phyloP scores from a whole-genome alignment of 2,888 invertebrate species.

The Nomada fucata region DNA sequence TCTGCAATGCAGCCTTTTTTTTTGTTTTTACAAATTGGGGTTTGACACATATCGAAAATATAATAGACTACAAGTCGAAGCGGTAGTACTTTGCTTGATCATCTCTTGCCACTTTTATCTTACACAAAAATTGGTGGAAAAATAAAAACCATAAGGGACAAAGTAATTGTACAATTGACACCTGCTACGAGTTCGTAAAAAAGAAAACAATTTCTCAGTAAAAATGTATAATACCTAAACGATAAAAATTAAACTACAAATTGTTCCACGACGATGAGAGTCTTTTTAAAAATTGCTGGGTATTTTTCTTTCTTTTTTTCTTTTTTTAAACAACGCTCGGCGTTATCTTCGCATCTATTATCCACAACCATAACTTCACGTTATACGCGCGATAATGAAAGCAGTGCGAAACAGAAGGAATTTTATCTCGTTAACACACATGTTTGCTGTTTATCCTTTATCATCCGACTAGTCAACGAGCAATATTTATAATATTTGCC shows the following conservation, averaged over 20 bases:
- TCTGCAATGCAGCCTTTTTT: not conserved
- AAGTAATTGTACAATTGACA: not conserved
- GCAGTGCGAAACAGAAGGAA: not conserved
- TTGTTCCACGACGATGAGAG: not conserved
- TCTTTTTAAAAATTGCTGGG: not conserved
- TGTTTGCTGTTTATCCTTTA: slow-evolving; percentile 1
- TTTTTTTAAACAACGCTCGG: no score
- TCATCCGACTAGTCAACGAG: not conserved
- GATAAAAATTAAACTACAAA: slow-evolving; percentile 8
- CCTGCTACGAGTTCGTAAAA: not conserved
- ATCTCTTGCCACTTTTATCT: no score
- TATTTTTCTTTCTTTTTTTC: not conserved
- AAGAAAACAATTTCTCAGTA: not conserved
- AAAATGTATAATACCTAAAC: slow-evolving; percentile 11
- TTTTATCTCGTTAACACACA: slow-evolving; percentile 5
- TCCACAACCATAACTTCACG: not conserved
- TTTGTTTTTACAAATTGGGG: slow-evolving; percentile 20
- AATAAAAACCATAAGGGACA: not conserved
- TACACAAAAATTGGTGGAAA: no score
- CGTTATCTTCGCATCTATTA: not conserved
- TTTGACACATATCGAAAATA: slow-evolving; percentile 7
- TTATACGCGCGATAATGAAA: slow-evolving; percentile 11
- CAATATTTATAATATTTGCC: not conserved
- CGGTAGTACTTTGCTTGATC: not conserved
- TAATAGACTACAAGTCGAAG: not conserved